Evolutionary conservation across 2,888 invertebrate species (phyloP), one percentile per base, ranked within the genome.

Genomic region (Hololepta plana): DNA sequence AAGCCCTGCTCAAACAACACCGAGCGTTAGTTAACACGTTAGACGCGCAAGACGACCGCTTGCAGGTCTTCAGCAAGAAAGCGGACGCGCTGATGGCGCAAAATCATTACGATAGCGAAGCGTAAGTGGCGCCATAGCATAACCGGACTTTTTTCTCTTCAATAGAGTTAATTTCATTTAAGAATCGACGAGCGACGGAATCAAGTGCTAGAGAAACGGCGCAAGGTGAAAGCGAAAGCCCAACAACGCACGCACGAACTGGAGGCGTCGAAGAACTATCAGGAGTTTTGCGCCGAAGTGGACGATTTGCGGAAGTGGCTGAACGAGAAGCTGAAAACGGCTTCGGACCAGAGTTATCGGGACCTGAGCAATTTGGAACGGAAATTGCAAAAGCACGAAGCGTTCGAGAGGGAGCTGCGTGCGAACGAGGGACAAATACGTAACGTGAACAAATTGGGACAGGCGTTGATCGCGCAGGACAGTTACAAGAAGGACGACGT

Each of bases 331-430:
- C 70, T 79, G 26, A 75, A 79, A 46, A 82, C 85, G 0, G 91
- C 91, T 0, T 73, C 76, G 2, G 93, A 95, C 42, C 90, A 93
- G 51, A 88, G 80, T 32, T 93, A 91, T 53, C 62, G 87, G 10
- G 91, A 93, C 45, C 58, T 93, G 10, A 75, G 69, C 20, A 93
- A 95, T 50, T 55, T 90, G 9, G 87, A 90, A 37, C 65, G 90
- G 1, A 93, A 93, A 49, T 56, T 91, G 2, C 90, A 93, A 54
- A 91, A 91, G 46, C 96, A 98, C 47, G 87, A 91, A 51, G 93
- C 95, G 0, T 95, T 96, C 47, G 93, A 95, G 45, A 64, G 93
- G 1, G 96, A 98, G 48, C 56, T 98, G 11, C 69, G 84, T 24
- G 88, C 95, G 2, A 96, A 95, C 45, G 90, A 95, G 51, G 88